Conservation (phyloP, 2,797 vertebrate species). For the Cirrhinus mrigala region DNA sequence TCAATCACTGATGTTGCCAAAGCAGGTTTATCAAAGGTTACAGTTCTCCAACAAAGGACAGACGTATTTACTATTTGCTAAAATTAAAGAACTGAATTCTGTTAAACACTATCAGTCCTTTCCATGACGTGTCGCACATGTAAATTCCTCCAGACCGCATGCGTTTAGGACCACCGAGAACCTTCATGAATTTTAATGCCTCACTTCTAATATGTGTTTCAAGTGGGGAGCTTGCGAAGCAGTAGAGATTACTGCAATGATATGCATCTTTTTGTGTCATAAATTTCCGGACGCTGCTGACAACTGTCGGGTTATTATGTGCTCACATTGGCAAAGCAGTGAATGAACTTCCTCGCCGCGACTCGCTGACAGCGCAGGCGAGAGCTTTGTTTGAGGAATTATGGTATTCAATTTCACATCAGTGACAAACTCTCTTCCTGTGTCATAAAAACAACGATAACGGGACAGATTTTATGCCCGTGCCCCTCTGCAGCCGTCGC, state of each 20-base stretch:
- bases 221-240: constrained; percentile 35
- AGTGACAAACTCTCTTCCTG: constrained; percentile 55
- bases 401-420: constrained; percentile 60
- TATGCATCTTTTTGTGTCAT: constrained; percentile 49
- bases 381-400: constrained; percentile 55
- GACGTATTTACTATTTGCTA: constrained; percentile 4
- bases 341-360: constrained; percentile 29
- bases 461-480: constrained; percentile 41
- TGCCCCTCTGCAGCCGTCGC: constrained; percentile 17
- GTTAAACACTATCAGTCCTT: constrained; percentile 49
- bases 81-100: constrained; percentile 24
- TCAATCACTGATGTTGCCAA: constrained; percentile 62
- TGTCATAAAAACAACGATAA: constrained; percentile 57
- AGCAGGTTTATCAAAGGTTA: constrained; percentile 57
- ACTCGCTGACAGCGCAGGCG: constrained; percentile 40
- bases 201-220: constrained; percentile 60
- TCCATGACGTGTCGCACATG: constrained; percentile 41
- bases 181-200: constrained; percentile 65
- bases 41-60: constrained; percentile 28
- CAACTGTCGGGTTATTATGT: constrained; percentile 55
- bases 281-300: constrained; percentile 48
- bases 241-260: constrained; percentile 49
- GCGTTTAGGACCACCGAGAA: constrained; percentile 51
- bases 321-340: neutral
- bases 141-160: constrained; percentile 48